Percentiles rank a stretch among this genome's conserved stretches.
Conservation (phyloP, 2,797 vertebrate genomes). For the Enteromius anoplus region DNA sequence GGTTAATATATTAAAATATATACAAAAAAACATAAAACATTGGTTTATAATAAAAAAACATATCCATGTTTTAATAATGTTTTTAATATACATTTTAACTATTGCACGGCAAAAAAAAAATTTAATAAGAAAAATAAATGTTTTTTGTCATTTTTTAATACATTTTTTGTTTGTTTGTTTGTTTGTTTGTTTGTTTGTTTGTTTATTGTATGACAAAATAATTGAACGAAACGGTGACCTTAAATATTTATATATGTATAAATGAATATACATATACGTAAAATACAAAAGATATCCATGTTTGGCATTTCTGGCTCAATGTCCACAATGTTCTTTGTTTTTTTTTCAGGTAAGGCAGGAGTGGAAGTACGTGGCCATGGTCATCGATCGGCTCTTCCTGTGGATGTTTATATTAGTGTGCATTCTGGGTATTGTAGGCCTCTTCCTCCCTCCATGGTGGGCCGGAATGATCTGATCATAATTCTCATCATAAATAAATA, state of each 20-base stretch:
- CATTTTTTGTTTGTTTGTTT: fast-evolving
- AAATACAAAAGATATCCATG: neutral
- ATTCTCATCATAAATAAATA: neutral
- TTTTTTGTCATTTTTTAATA: neutral
- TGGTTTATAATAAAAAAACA: neutral
- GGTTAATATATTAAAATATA: too few species aligned
- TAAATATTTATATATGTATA: neutral
- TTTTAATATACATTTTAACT: neutral
- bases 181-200: neutral
- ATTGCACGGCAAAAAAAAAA: neutral
- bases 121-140: neutral
- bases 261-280: neutral
- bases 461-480: conserved; percentile 8
- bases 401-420: conserved; percentile 13
- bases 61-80: neutral
- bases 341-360: neutral
- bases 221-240: neutral
- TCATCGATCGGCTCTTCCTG: neutral
- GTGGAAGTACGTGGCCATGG: neutral
- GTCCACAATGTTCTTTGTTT: neutral
- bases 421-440: conserved; percentile 21
- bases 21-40: too few species aligned
- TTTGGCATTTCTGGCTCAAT: neutral
- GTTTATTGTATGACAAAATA: neutral
- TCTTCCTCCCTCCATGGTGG: conserved; percentile 7